Conservation (phyloP, 1,140 invertebrate species). For the Cyclina sinensis region DNA sequence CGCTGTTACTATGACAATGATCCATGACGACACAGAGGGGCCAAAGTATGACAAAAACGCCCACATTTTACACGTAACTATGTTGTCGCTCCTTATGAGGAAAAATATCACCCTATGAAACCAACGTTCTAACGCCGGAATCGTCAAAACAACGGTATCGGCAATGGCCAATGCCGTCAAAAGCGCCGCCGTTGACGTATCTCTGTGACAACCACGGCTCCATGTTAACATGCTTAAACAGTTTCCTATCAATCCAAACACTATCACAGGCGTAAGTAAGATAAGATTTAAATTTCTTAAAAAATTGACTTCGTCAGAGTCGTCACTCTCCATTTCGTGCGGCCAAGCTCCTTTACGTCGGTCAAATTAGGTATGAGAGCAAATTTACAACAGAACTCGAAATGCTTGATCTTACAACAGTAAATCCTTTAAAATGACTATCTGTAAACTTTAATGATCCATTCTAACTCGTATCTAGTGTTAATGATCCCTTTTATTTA, state of each 20-base stretch:
- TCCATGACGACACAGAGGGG: constrained; percentile 46
- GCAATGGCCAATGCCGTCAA: constrained; percentile 34
- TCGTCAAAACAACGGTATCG: constrained; percentile 35
- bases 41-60: constrained; percentile 45
- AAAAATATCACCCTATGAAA: not conserved
- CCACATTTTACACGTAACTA: constrained; percentile 28
- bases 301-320: not conserved
- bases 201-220: constrained; percentile 50
- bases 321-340: not conserved
- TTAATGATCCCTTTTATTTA: too few relatives aligned
- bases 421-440: not conserved
- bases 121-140: constrained; percentile 50
- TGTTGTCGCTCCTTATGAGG: constrained; percentile 3
- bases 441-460: not conserved
- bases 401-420: not conserved
- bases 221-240: constrained; percentile 56
- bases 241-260: constrained; percentile 47
- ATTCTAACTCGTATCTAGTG: not conserved
- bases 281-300: constrained; percentile 20
- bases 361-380: too few relatives aligned
- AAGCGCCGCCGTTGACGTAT: constrained; percentile 49
- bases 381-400: too few relatives aligned
- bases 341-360: too few relatives aligned
- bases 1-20: constrained; percentile 51
- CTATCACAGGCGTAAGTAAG: constrained; percentile 40